Conservation (phyloP, 2,888 invertebrate species). For the Plebejus anna region DNA sequence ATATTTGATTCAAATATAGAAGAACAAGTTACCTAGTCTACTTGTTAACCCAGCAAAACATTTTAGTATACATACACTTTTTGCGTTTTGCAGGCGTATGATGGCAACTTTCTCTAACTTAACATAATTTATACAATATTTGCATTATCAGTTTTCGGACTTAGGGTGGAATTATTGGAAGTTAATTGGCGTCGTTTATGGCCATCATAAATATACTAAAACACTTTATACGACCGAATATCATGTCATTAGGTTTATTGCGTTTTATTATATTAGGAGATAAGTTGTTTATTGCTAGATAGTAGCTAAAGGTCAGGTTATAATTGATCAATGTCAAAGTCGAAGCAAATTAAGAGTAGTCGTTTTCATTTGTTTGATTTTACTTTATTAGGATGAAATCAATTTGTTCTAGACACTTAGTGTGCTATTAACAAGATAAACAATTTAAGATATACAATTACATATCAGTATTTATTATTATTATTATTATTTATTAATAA, state of each 20-base stretch:
- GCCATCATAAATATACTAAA: conserved; percentile 19
- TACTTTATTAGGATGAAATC: not conserved
- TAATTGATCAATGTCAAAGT: conserved; percentile 26
- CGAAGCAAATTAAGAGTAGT: not conserved
- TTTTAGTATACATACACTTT: not conserved
- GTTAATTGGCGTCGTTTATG: conserved; percentile 22
- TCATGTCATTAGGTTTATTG: conserved; percentile 25
- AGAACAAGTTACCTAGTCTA: too few species aligned
- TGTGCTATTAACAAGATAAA: not conserved
- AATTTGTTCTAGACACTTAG: not conserved
- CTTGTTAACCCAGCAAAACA: too few species aligned
- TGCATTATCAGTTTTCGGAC: not conserved
- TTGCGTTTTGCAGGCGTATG: not conserved
- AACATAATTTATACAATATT: conserved; percentile 1
- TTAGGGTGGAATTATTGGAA: conserved; percentile 7
- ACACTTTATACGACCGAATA: conserved; percentile 22
- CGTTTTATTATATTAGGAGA: conserved; percentile 25
- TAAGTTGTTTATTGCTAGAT: conserved; percentile 24
- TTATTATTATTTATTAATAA: too few species aligned
- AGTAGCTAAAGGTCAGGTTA: conserved; percentile 24
- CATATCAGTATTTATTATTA: too few species aligned
- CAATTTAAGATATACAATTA: not conserved
- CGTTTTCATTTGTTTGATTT: not conserved
- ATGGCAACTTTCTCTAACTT: not conserved
- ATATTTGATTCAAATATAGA: not conserved